Conservation (phyloP, 53 echinoderm and acorn worm genomes). For the Henricia sp. region DNA sequence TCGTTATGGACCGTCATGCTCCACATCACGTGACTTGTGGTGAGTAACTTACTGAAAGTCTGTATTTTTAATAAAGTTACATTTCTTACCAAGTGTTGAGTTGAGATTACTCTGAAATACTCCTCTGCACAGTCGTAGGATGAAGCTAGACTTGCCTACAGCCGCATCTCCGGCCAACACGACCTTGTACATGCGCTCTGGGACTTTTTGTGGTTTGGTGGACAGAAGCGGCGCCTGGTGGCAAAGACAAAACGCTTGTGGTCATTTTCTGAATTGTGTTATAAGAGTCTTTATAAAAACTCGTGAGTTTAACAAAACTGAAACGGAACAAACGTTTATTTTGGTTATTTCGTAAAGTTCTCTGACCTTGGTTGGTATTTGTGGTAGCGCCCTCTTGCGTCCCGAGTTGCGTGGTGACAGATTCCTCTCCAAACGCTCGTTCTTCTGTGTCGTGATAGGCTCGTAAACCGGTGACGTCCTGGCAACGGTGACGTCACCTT, state of each 20-base stretch:
- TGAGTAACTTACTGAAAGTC: too few relatives aligned
- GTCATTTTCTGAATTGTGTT: too few relatives aligned
- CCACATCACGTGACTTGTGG: too few relatives aligned
- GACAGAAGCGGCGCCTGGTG: constrained; percentile 66
- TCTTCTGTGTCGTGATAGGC: constrained; percentile 45
- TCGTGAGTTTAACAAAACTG: too few relatives aligned
- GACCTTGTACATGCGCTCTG: constrained; percentile 97
- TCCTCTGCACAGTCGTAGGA: constrained; percentile 91
- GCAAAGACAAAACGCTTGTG: too few relatives aligned
- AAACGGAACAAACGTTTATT: too few relatives aligned
- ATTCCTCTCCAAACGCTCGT: constrained; percentile 36
- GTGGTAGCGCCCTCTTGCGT: constrained; percentile 79
- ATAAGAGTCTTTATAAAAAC: too few relatives aligned
- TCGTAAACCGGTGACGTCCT: constrained; percentile 49
- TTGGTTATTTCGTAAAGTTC: background rate
- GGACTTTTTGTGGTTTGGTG: constrained; percentile 67
- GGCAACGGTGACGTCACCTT: constrained; percentile 38
- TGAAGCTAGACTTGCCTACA: constrained; percentile 98
- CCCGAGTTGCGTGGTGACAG: constrained; percentile 67
- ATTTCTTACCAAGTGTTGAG: constrained; percentile 93
- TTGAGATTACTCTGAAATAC: constrained; percentile 96
- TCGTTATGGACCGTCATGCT: too few relatives aligned
- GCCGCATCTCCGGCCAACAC: constrained; percentile 97
- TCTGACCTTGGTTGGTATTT: constrained; percentile 75
- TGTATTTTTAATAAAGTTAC: too few relatives aligned